Conservation (phyloP, 2,113 vertebrate genomes). For the Willisornis vidua region DNA sequence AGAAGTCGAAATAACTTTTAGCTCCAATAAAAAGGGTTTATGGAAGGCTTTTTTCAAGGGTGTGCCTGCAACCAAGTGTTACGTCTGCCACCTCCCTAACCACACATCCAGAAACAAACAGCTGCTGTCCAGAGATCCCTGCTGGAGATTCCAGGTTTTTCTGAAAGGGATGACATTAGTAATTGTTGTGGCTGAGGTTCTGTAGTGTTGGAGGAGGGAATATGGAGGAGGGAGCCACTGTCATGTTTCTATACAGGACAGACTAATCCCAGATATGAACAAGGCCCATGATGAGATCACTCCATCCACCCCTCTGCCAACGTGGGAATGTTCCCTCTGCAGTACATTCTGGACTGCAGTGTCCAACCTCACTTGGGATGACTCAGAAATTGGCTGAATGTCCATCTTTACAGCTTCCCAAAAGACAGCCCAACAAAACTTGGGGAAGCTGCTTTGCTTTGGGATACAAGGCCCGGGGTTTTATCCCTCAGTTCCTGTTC, state of each 20-base stretch:
- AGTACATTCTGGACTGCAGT: neutral
- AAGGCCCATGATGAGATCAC: neutral
- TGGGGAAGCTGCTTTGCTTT: neutral
- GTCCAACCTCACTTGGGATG: neutral
- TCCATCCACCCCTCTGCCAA: neutral
- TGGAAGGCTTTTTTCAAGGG: constrained; percentile 19
- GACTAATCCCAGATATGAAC: neutral
- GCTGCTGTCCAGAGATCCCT: neutral
- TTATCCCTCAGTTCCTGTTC: neutral
- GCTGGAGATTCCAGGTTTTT: neutral
- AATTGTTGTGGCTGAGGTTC: neutral
- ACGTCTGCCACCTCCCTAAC: constrained; percentile 28
- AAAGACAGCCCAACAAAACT: neutral
- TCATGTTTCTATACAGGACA: neutral
- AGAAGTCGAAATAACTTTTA: neutral
- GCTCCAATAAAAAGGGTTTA: constrained; percentile 2
- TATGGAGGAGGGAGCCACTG: neutral
- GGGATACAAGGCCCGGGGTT: neutral
- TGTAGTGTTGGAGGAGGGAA: neutral
- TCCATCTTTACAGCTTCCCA: neutral
- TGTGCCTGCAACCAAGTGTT: constrained; percentile 14
- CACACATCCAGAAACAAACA: neutral
- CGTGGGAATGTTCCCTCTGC: neutral
- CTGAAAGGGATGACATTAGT: neutral
- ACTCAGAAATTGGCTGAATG: constrained; percentile 23